Base-by-base conservation (phyloP, 2,797 vertebrate genomes). In the Pipistrellus pygmaeus region DNA sequence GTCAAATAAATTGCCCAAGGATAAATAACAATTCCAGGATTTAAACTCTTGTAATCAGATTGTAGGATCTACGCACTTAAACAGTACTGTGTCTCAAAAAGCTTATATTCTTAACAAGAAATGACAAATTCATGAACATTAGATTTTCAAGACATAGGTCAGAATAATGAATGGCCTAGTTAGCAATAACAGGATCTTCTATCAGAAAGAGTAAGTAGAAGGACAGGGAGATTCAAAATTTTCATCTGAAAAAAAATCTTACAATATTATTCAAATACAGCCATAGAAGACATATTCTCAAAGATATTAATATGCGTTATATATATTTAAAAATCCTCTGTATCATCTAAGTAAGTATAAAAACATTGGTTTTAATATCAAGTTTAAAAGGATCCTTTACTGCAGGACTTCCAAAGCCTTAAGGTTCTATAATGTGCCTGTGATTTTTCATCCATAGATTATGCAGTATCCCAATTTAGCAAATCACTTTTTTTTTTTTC, bases 1-100 rank as follows among this genome's bases (percentile, higher is more conserved):
- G 55, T 66, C 62, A 82, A 69, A 76, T 80, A 81, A 69, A 94
- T 14, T 90, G 15, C 38, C 41, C 41, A 90, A 51, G 35, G 60
- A 91, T 57, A 88, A 46, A 32, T 51, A 96, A 46, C 20, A 93
- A 88, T 68, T 55, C 10, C 69, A 89, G 55, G 25, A 93, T 86
- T 91, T 73, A 91, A 71, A 78, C 30, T 84, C 68, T 88, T 12
- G 6, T 32, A 92, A 51, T 53, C 12, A n/a, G 23, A 84, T 80
- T 80, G 51, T 80, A 87, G 66, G 86, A 92, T 57, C n/a, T 32
- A 85, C 46, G 32, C 60, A 72, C 51, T 85, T 80, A 83, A 83
- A 7, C 41, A 93, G n/a, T 41, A 11, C 13, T 53, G 15, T 18
- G 27, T 62, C 35, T 90, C 21, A 66, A 89, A 62, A 93, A 93